These are phyloP conservation scores for Mus spicilegus DNA, from an alignment of 2,113 vertebrate species.

Conservation along the genomic window DNA sequence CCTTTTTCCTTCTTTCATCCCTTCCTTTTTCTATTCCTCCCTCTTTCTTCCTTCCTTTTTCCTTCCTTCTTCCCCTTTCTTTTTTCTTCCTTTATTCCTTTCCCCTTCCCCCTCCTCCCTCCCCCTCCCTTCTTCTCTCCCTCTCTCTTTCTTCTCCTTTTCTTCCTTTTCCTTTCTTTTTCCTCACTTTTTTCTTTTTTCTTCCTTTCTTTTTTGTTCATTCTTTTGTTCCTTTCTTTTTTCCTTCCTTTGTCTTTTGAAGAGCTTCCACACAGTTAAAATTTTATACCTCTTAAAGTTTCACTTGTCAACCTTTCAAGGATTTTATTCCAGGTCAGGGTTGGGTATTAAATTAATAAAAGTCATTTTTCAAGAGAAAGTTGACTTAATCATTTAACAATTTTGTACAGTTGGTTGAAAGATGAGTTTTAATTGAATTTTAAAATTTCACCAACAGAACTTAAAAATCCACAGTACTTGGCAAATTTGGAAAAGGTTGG, in stretches of 20 bases:
- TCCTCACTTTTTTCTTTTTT: too few species aligned
- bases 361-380: constrained; percentile 47
- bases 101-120: too few species aligned
- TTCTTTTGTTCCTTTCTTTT: accelerated
- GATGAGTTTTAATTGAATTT: neutral
- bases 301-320: neutral
- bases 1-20: too few species aligned
- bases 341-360: neutral
- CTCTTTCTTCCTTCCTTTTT: neutral
- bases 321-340: neutral
- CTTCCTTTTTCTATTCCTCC: too few species aligned
- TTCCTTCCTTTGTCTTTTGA: neutral
- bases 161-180: too few species aligned
- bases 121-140: too few species aligned
- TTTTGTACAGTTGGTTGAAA: constrained; percentile 21
- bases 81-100: too few species aligned
- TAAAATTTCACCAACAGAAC: neutral
- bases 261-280: neutral
- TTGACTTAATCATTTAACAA: constrained; percentile 25
- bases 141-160: too few species aligned
- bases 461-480: neutral
- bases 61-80: too few species aligned
- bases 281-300: neutral
- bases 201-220: neutral
- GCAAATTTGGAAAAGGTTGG: neutral